Evolutionary conservation across 2,113 vertebrate genomes (phyloP).

Genomic region (Leptocoma aspasia): DNA sequence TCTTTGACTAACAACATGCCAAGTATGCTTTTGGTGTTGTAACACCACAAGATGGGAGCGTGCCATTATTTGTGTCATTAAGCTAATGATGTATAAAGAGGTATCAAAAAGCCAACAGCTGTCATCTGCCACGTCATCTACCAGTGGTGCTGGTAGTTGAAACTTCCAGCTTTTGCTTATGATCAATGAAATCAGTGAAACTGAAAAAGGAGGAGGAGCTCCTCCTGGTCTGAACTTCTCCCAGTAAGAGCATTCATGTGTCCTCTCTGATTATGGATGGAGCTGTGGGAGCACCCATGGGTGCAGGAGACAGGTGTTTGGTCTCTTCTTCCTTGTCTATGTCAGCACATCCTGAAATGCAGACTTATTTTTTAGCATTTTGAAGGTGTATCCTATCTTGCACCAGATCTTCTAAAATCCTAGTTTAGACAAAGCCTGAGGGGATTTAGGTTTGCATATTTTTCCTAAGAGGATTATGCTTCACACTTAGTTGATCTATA

Average conservation of each 20-base stretch:
- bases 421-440: background rate
- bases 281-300: accelerated
- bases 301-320: background rate
- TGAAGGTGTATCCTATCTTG: background rate
- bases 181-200: background rate
- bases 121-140: background rate
- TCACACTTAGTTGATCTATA: constrained; percentile 16
- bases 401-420: background rate
- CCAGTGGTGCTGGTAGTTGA: background rate
- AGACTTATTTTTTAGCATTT: background rate
- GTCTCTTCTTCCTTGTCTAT: background rate
- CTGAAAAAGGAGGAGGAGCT: background rate
- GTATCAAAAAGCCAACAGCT: background rate
- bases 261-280: background rate
- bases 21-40: background rate
- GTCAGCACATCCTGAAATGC: background rate
- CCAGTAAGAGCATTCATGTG: background rate
- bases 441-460: constrained; percentile 27
- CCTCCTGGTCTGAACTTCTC: background rate
- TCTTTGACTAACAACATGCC: background rate
- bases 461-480: constrained; percentile 33
- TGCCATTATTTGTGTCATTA: background rate
- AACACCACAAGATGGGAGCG: background rate
- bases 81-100: background rate
- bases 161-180: background rate